Base-by-base conservation (phyloP, 2,797 vertebrate species). In the Acanthurus lineatus region DNA sequence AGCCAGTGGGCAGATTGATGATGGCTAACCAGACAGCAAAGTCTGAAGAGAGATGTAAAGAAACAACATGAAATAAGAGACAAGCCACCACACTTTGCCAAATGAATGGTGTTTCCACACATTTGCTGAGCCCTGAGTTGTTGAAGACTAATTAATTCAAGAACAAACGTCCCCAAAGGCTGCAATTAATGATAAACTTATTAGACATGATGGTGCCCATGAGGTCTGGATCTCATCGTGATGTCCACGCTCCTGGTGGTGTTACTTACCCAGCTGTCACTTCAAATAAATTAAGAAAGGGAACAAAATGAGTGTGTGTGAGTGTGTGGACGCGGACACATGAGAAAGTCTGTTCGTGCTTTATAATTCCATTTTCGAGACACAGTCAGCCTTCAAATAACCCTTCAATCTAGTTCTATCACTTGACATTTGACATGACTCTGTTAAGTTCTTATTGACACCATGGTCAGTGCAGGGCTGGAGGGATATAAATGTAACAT, bases 161-260 rank as follows among this genome's bases (percentile, higher is more conserved):
- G 92, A 93, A 85, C 85, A 91, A 92, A 89, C 45, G 91, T 95
- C 93, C 93, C 95, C 89, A 89, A 89, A 90, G 94, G 92, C 92
- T 92, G 82, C 87, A 94, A 94, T 95, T 95, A 94, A 95, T 92
- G 92, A 94, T 94, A 94, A 94, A 94, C 89, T 89, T 95, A 94
- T 95, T 94, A 94, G 92, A 94, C 82, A 67, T 90, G 89, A 94
- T 92, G 92, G 83, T 88, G 84, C 94, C 93, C 91, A 81, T 89
- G 93, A 95, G 94, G 93, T 91, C 89, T 91, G 86, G 88, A 90
- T 91, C 90, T 91, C 84, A 85, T 90, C 79, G 85, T 73, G 76
- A 80, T 87, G 90, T 86, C 85, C 82, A 82, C 19, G 76, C 88
- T 91, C 68, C 84, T 91, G 77, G 88, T 93, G 86, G 76, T 89